Evolutionary conservation across 2,888 invertebrate species (phyloP), one percentile per base, ranked within the genome.

Genomic region (Drosophila kambysellisi): DNA sequence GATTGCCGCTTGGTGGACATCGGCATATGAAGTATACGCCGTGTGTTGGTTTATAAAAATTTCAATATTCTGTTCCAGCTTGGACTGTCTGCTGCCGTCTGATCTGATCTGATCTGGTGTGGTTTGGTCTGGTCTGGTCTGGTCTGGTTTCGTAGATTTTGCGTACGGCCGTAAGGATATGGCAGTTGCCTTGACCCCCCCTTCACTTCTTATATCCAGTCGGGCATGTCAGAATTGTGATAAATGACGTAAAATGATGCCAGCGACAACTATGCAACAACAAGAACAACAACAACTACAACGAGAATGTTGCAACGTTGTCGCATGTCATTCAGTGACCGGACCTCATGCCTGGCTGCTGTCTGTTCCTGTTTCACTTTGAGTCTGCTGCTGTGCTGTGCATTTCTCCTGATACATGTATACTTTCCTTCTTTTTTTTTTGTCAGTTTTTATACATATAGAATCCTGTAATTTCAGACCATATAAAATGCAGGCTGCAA

Each of bases 161-260:
- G n/a, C 12, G 66, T n/a, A 12, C 61, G 41, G 52, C 9, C 11
- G 33, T 39, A 33, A 56, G 71, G 57, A 63, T 59, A 43, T 48
- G 70, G 56, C 66, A 70, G 68, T 58, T 48, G 37, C 33, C 51
- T 33, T n/a, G 17, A 1, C 4, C 39, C n/a, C 41, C 58, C 15
- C 17, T 0, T 41, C 41, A 20, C n/a, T 20, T 30, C 30, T 30
- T 32, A 4, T 39, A 41, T 67, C 58, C 88, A 82, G 82, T 80
- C 88, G 72, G 88, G 69, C 81, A 79, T 77, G 88, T 72, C 90
- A 88, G 85, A 81, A 87, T 87, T 89, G 88, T 87, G 90, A 89
- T 87, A 87, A 87, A 87, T 90, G 87, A 90, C 87, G 77, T 79
- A 88, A 89, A 89, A 88, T 87, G 87, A 89, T 86, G 87, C 81